A percentile compares a stretch with the other conserved stretches of the same genome.
These are phyloP conservation scores for Trissoscelio sp. DNA, from an alignment of 2,888 invertebrate species.

Conservation along the genomic window DNA sequence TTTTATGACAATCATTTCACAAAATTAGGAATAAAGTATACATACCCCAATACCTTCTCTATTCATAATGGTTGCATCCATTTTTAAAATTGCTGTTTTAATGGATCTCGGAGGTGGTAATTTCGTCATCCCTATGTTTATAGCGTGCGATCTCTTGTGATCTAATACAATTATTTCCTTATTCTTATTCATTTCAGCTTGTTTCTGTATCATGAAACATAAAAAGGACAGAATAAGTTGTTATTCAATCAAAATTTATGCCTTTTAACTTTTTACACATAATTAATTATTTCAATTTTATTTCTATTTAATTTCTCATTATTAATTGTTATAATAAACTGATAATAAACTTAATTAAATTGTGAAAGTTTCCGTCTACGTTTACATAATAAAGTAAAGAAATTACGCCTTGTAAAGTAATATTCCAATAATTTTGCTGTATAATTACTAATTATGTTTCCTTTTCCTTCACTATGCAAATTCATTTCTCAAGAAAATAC, in stretches of 20 bases:
- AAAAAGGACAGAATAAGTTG: constrained; percentile 25
- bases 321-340: not conserved
- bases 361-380: not conserved
- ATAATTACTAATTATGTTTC: constrained; percentile 2
- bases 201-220: constrained; percentile 86
- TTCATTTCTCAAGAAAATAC: constrained; percentile 27
- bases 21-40: constrained; percentile 55
- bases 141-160: constrained; percentile 98
- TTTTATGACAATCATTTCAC: constrained; percentile 41
- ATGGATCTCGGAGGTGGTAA: constrained; percentile 98
- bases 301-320: not conserved
- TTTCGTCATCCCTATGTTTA: constrained; percentile 99
- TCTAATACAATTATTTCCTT: constrained; percentile 97
- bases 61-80: constrained; percentile 99
- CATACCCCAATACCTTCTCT: constrained; percentile 96
- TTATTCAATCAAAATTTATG: not conserved
- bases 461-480: constrained; percentile 24
- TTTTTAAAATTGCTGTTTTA: constrained; percentile 99
- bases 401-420: not conserved
- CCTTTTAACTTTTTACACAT: not conserved
- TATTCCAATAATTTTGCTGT: not conserved
- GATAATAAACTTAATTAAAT: not conserved
- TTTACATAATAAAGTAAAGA: not conserved
- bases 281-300: not conserved
- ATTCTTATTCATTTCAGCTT: constrained; percentile 92